Percentiles rank a stretch among this genome's conserved stretches.
Evolutionary conservation across 2,797 vertebrate species (phyloP).

Genomic region (Bufotes viridis): DNA sequence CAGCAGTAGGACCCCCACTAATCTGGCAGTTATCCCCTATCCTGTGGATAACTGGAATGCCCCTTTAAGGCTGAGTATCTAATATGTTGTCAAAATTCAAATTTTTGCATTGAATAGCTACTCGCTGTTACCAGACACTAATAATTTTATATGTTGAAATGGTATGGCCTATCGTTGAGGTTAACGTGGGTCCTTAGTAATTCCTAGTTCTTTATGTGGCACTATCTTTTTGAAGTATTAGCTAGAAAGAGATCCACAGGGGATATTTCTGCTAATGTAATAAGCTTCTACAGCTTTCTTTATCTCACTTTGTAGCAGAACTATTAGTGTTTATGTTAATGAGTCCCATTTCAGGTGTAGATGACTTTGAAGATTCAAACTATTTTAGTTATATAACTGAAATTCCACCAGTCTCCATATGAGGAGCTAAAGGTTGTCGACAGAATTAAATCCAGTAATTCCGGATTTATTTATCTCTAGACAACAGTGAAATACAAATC

Average conservation of each 20-base stretch:
- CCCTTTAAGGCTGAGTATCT: too few relatives aligned
- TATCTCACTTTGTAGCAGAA: not conserved
- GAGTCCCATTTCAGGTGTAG: not conserved
- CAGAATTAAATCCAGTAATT: conserved; percentile 12
- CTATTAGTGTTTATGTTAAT: not conserved
- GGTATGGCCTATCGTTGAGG: too few relatives aligned
- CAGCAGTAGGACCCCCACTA: too few relatives aligned
- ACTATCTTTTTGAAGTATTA: too few relatives aligned
- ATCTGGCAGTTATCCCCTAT: too few relatives aligned
- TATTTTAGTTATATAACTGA: not conserved
- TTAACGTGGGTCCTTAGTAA: too few relatives aligned
- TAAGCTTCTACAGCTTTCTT: not conserved
- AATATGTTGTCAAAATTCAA: too few relatives aligned
- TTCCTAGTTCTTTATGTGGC: not conserved
- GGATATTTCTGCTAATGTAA: not conserved
- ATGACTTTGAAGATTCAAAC: not conserved
- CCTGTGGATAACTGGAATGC: too few relatives aligned
- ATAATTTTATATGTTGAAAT: too few relatives aligned
- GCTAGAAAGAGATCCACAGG: not conserved
- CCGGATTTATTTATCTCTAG: conserved; percentile 27
- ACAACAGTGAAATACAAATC: conserved; percentile 27
- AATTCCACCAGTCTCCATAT: not conserved
- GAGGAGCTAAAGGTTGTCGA: conserved; percentile 17
- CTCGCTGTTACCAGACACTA: too few relatives aligned
- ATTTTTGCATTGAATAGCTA: too few relatives aligned